A percentile compares a stretch with the other conserved stretches of the same genome.
Conservation (phyloP, 2,888 invertebrate species). For the Melanotus villosus region DNA sequence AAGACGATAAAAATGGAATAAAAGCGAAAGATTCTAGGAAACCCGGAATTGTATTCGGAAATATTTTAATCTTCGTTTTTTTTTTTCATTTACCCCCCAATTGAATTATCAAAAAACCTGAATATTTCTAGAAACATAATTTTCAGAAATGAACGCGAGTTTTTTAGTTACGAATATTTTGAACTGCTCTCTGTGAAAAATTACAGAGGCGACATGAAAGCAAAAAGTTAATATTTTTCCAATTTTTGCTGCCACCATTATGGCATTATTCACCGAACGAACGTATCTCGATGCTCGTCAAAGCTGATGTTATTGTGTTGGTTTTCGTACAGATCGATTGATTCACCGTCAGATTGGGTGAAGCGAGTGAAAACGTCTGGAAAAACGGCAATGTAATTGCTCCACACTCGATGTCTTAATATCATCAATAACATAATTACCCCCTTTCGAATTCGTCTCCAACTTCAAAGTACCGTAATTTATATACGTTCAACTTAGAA, state of each 20-base stretch:
- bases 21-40: too few species aligned
- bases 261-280: not conserved
- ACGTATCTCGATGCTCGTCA: not conserved
- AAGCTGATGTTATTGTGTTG: not conserved
- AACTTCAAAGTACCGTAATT: not conserved
- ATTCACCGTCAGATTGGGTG: slow-evolving; percentile 21
- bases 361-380: slow-evolving; percentile 14
- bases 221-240: not conserved
- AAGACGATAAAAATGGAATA: too few species aligned
- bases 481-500: not conserved
- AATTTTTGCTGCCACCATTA: not conserved
- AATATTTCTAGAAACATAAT: too few species aligned
- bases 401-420: not conserved
- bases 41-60: too few species aligned
- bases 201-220: too few species aligned
- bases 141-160: too few species aligned
- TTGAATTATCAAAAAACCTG: too few species aligned
- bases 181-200: too few species aligned
- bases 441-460: not conserved
- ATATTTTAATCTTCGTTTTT: too few species aligned
- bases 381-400: slow-evolving; percentile 3
- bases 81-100: too few species aligned
- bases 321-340: slow-evolving; percentile 12
- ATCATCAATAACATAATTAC: not conserved
- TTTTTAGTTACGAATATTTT: too few species aligned